Evolutionary conservation across 2,113 vertebrate genomes (phyloP).

Genomic region (Ophthalmolycus amberensis): DNA sequence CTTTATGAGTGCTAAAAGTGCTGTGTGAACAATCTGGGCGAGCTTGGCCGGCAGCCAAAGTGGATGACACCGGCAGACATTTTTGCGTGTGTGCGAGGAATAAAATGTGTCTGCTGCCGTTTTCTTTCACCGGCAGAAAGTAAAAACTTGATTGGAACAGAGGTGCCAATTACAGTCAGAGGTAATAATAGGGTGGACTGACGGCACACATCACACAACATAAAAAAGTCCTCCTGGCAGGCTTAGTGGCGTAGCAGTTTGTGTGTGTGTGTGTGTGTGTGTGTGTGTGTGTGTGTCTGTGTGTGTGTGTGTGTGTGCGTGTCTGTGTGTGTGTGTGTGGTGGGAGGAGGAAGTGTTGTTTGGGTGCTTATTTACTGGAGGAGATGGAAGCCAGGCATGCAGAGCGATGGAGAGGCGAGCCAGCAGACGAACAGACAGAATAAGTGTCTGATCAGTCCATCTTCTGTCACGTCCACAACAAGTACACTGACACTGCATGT

Average conservation of each 20-base stretch:
- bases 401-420: conserved; percentile 33
- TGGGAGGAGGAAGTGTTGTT: conserved; percentile 46
- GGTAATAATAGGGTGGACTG: conserved; percentile 76
- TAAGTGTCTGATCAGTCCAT: conserved; percentile 35
- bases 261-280: conserved; percentile 4
- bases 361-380: conserved; percentile 65
- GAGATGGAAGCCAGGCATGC: conserved; percentile 47
- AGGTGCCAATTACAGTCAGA: conserved; percentile 77
- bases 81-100: conserved; percentile 42
- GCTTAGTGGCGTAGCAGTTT: conserved; percentile 15
- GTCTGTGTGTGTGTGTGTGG: conserved; percentile 9
- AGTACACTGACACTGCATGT: conserved; percentile 31
- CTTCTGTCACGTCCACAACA: conserved; percentile 38
- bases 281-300: neutral
- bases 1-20: conserved; percentile 58
- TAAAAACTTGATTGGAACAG: conserved; percentile 75
- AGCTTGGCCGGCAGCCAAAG: conserved; percentile 58
- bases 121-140: conserved; percentile 71
- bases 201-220: conserved; percentile 62
- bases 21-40: conserved; percentile 64
- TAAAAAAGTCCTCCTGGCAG: conserved; percentile 58
- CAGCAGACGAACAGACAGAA: conserved; percentile 42
- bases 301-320: neutral
- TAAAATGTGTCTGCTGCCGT: conserved; percentile 65
- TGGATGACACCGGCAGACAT: conserved; percentile 62